These are phyloP conservation scores for Callocephalon fimbriatum DNA, from an alignment of 2,113 vertebrate species.

Conservation along the genomic window DNA sequence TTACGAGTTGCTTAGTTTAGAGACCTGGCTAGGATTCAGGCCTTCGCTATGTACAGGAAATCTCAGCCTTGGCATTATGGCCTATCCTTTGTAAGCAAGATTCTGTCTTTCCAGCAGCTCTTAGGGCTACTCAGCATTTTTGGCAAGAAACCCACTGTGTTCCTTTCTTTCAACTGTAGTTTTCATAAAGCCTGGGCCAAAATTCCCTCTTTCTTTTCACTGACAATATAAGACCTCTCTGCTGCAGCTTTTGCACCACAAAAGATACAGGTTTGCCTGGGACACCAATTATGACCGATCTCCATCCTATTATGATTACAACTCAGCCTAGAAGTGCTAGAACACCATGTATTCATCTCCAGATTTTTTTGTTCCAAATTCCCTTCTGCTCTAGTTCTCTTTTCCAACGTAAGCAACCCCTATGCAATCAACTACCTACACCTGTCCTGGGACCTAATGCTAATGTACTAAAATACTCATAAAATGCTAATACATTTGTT, in stretches of 20 bases:
- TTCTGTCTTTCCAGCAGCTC: conserved; percentile 31
- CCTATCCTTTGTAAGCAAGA: conserved; percentile 48
- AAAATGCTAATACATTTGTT: not conserved
- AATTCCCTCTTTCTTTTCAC: not conserved
- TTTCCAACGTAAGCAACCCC: not conserved
- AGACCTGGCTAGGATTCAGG: conserved; percentile 54
- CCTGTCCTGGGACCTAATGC: not conserved
- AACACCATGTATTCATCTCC: not conserved
- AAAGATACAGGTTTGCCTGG: not conserved
- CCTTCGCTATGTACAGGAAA: conserved; percentile 37
- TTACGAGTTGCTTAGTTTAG: conserved; percentile 65
- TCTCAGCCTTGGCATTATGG: conserved; percentile 53
- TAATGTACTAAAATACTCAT: not conserved
- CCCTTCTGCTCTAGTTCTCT: not conserved
- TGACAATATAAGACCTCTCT: not conserved
- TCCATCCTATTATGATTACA: not conserved
- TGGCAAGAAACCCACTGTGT: not conserved
- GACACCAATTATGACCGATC: not conserved
- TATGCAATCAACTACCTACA: not conserved
- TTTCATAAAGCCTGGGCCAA: not conserved
- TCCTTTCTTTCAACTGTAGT: conserved; percentile 34
- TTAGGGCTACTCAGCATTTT: conserved; percentile 11
- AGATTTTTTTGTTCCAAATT: not conserved
- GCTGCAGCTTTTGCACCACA: not conserved
- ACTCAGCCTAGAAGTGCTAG: not conserved